Base-by-base conservation (phyloP, 2,797 vertebrate species). In the Silurus aristotelis region DNA sequence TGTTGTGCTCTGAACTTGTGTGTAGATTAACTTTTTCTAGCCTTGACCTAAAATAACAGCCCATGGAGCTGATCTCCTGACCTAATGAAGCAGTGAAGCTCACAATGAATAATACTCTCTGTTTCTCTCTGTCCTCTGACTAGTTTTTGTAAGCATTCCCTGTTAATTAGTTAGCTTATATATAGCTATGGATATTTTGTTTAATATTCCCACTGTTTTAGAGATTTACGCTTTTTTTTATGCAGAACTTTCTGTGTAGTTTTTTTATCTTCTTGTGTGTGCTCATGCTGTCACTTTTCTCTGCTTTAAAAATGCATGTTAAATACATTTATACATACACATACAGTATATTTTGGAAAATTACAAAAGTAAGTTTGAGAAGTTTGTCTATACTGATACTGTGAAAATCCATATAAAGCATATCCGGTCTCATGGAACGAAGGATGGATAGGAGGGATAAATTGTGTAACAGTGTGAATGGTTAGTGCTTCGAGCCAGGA, bases 71-170 rank as follows among this genome's bases (percentile, higher is more conserved):
- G 17, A 77, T 58, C 55, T 10, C 27, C 58, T 38, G 17, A 55
- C 38, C 71, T 84, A 86, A 84, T 80, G 75, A 82, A 78, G 82
- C 63, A 25, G 61, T 70, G 61, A 83, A 77, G 48, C 71, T 20
- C 48, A 46, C 61, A 48, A 25, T 25, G 56, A 13, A 48, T 56
- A 73, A 66, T 73, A 67, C 52, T 86, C 61, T 27, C 22, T 17
- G 78, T 58, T 25, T 25, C 31, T 68, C 48, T 77, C 58, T 79
- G 22, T 1, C 25, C 38, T 27, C n/a, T 68, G 22, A 6, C 38
- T 60, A 56, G 67, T 83, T 73, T 76, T 71, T 71, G 14, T 64
- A 56, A 61, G 64, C 79, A n/a, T 58, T 81, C 31, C 52, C 66
- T 80, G 67, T 55, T 70, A 20, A 20, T 77, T 58, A 20, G 17